These are phyloP conservation scores for Leptogaster cylindrica DNA, from an alignment of 2,888 invertebrate species.

Conservation along the genomic window DNA sequence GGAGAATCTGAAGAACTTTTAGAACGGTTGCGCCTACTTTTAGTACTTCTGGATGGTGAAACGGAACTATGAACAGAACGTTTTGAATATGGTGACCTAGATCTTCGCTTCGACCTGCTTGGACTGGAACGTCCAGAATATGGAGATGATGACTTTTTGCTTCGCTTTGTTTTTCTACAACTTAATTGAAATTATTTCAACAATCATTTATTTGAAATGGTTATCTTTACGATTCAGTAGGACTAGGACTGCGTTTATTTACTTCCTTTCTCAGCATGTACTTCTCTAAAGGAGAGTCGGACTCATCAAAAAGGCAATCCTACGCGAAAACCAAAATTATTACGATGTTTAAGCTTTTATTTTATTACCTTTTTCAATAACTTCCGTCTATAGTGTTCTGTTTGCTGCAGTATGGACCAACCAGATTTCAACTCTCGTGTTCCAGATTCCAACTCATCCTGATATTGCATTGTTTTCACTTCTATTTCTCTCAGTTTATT, in stretches of 20 bases:
- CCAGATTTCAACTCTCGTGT: slow-evolving; percentile 73
- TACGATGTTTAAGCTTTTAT: background rate
- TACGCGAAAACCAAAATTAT: background rate
- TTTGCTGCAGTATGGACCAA: slow-evolving; percentile 80
- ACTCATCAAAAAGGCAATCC: slow-evolving; percentile 43
- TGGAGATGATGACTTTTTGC: slow-evolving; percentile 54
- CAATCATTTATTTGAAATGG: too few species aligned
- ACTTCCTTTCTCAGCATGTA: slow-evolving; percentile 48
- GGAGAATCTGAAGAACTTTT: slow-evolving; percentile 58
- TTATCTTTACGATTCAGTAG: slow-evolving; percentile 50
- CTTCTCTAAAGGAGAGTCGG: slow-evolving; percentile 52
- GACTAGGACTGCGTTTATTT: slow-evolving; percentile 51
- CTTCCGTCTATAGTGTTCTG: slow-evolving; percentile 89
- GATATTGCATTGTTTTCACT: slow-evolving; percentile 92
- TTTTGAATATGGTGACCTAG: slow-evolving; percentile 62
- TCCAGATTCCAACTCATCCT: slow-evolving; percentile 93
- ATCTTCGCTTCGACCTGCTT: slow-evolving; percentile 58
- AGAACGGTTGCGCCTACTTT: slow-evolving; percentile 48
- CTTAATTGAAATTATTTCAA: too few species aligned
- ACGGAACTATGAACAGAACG: slow-evolving; percentile 57
- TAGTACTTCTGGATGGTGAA: slow-evolving; percentile 53
- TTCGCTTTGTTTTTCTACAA: slow-evolving; percentile 52
- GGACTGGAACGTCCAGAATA: slow-evolving; percentile 55
- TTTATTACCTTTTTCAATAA: slow-evolving; percentile 79
- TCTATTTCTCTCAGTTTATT: slow-evolving; percentile 88